Evolutionary conservation across 2,888 invertebrate genomes (phyloP), one percentile per base, ranked within the genome.

Genomic region (Ophion ventricosus): DNA sequence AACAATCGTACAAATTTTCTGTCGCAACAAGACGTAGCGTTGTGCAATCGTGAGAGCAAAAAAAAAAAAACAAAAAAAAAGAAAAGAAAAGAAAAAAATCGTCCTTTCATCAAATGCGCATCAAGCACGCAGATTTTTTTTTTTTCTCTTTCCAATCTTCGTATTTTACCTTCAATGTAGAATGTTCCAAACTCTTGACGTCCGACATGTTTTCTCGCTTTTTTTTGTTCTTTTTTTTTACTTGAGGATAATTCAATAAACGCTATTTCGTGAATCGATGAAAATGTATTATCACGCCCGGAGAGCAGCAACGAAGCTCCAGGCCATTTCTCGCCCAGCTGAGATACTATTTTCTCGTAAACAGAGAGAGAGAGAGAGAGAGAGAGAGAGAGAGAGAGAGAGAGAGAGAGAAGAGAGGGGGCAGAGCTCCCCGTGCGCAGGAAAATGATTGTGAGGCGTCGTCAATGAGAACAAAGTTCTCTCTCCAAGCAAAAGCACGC

Each of bases 111-210:
- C 74, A 70, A 72, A 61, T 85, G 82, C 84, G 84, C 76, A 82
- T 85, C 63, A 73, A 79, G 61, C 14, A 29, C 8, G n/a, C 29
- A 54, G 23, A 49, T 26, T 11, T 63, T 72, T 25, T 77, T 66
- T 64, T 43, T 57, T 43, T 57, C 20, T 56, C 67, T 20, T 25
- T 26, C 43, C n/a, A n/a, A n/a, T n/a, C 64, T 79, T 66, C 40
- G 61, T 82, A 61, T 81, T 81, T 89, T 94, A 97, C 98, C 96
- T 99, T 99, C 87, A 99, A 95, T 35, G 99, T 98, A 74, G 98
- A 97, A 94, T 99, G 98, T 94, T 99, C 99, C 92, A 99, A 94
- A 87, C 98, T 97, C 94, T 97, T 98, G 85, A 99, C 95, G 94
- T 99, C 98, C 93, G 98, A 97, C 98, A 98, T 87, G 49, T 49